Base-by-base conservation (phyloP, 92 coral and sea anemone genomes). In the Epizoanthus fatuus region DNA sequence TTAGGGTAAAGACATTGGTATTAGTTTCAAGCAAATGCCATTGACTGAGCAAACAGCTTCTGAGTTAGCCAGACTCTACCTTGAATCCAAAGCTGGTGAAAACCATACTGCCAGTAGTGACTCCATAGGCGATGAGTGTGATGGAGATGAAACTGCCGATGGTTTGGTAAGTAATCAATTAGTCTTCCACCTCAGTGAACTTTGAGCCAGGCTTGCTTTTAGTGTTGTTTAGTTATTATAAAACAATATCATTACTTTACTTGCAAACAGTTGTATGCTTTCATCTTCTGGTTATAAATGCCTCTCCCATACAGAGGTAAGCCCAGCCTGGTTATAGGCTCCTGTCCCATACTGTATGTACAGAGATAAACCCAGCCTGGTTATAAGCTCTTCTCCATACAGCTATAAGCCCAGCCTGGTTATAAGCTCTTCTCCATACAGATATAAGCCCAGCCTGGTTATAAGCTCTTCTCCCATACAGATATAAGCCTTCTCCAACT, bases 1-100 rank as follows among this genome's bases (percentile, higher is more conserved):
- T 67, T 29, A 87, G 91, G 70, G 84, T 63, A 53, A 62, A 40
- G 93, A 88, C 72, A 49, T 95, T 22, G 98, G 93, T 42, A 69
- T 83, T 52, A 75, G 69, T 35, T 79, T 95, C 47, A 49, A 89
- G 11, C 94, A 91, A 62, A 85, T 96, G 95, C 95, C 92, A 0
- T 63, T 96, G 70, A 91, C 95, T 60, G 86, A 79, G 40, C 82
- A 90, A 37, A 79, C 96, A 12, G 97, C 96, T 52, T 81, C 95
- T 14, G 99, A 96, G 52, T 81, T 96, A 22, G 86, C 93, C 7
- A 88, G 98, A n/a, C 84, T 96, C 66, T 96, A 91, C 70, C 77
- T 96, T 62, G 75, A 91, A 22, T 19, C 86, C 54, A 89, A 89
- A 45, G 35, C 87, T n/a, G 69, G 62, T 39, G 64, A 86, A 10